Evolutionary conservation across 2,888 invertebrate species (phyloP).

Genomic region (Choreutis nemorana): DNA sequence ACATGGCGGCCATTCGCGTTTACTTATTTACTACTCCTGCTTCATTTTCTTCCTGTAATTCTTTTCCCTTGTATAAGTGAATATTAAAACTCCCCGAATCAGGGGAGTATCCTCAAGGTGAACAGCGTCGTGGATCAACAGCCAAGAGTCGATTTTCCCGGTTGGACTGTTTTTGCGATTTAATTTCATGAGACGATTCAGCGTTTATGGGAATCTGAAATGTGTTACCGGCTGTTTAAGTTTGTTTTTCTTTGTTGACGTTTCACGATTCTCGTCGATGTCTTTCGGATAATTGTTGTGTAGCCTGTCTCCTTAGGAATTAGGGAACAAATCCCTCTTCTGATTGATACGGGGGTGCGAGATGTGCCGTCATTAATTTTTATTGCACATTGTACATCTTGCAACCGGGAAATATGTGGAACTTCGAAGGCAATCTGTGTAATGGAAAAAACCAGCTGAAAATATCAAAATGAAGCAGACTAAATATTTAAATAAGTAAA

Average conservation of each 20-base stretch:
- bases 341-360: conserved; percentile 46
- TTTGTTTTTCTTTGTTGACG: conserved; percentile 15
- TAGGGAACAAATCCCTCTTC: conserved; percentile 57
- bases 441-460: too few species aligned
- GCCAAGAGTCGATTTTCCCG: conserved; percentile 22
- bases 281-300: conserved; percentile 59
- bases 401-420: conserved; percentile 7
- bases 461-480: conserved; percentile 1
- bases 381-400: conserved; percentile 34
- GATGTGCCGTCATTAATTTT: conserved; percentile 39
- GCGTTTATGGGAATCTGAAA: neutral
- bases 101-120: conserved; percentile 19
- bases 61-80: conserved; percentile 58
- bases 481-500: neutral
- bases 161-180: conserved; percentile 18
- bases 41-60: conserved; percentile 61
- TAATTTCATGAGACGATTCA: conserved; percentile 21
- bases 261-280: conserved; percentile 19
- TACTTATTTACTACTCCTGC: conserved; percentile 57
- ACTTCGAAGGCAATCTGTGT: too few species aligned
- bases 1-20: conserved; percentile 33
- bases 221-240: conserved; percentile 20
- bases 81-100: conserved; percentile 52
- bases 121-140: conserved; percentile 19
- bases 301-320: conserved; percentile 58